phyloP scores from a whole-genome alignment of 2,888 invertebrate genomes.

The Polydrusus cervinus region DNA sequence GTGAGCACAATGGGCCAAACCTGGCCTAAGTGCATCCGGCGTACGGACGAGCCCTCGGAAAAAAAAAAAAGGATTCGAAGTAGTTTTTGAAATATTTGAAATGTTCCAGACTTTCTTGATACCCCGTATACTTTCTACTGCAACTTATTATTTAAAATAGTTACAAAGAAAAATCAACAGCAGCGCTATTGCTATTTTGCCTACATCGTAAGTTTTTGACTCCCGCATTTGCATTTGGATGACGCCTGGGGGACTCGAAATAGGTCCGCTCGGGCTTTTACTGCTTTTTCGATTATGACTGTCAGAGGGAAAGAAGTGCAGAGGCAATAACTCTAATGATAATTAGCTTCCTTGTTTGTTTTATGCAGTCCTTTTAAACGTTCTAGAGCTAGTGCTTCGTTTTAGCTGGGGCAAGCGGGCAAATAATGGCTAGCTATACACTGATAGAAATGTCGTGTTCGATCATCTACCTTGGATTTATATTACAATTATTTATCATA shows the following conservation, averaged over 20 bases:
- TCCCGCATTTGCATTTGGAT: conserved; percentile 27
- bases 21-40: no score
- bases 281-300: conserved; percentile 35
- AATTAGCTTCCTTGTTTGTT: conserved; percentile 29
- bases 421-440: no score
- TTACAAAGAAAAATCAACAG: neutral
- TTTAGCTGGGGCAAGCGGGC: neutral
- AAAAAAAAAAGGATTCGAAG: no score
- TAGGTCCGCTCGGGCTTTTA: conserved; percentile 33
- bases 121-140: no score
- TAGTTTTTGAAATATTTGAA: no score
- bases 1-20: no score
- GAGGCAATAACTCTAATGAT: conserved; percentile 34
- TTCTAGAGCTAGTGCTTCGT: neutral
- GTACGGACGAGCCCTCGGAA: no score
- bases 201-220: conserved; percentile 15
- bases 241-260: conserved; percentile 35
- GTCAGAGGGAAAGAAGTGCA: conserved; percentile 26
- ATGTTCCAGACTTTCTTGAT: no score
- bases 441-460: no score
- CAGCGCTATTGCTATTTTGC: conserved; percentile 9
- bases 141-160: neutral
- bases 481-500: no score
- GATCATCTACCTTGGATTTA: no score
- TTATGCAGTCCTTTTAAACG: conserved; percentile 15